Base-by-base conservation (phyloP, 1,140 invertebrate genomes). In the Marisa cornuarietis region DNA sequence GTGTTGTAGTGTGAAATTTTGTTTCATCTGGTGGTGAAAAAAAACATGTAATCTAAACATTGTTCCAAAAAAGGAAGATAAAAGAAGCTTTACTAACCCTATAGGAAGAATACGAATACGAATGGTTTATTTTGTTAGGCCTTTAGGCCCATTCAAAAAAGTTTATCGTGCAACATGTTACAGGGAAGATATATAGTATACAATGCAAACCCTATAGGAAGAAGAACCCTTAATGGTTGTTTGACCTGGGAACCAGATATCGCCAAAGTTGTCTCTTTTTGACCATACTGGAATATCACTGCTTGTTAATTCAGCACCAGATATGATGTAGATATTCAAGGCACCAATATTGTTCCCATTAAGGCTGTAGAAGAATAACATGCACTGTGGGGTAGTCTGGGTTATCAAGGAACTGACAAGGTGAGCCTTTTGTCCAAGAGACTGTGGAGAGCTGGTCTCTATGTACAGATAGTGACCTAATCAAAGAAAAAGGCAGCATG, bases 341-440 rank as follows among this genome's bases (percentile, higher is more conserved):
- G 85, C 84, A 9, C 83, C 83, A 72, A 89, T 84, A n/a, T 80
- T 68, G 51, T 24, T 74, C 14, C 95, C 95, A 83, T 92, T 95
- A 95, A 96, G 95, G 84, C 95, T 94, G 85, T 92, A 94, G 92
- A 93, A 96, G 88, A 96, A 95, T 16, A 81, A 80, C 16, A 90
- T 71, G 81, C 88, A 90, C 42, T 76, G 78, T 16, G 51, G 86
- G 11, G 82, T 82, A 1, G 85, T 78, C 8, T 83, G 78, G 26
- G 89, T 86, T 14, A 83, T 62, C 49, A 82, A 71, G 71, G 87
- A 88, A 8, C 86, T 89, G 52, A 85, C 63, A 0, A 91, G 84
- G 63, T 83, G 81, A 11, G 89, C 89, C 63, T 82, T 84, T 68
- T 89, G 85, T 24, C 85, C 85, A 9, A 24, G 52, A 24, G 62